These are phyloP conservation scores for Chiridota heheva DNA, from an alignment of 35 echinoderm and acorn worm genomes.

Conservation along the genomic window DNA sequence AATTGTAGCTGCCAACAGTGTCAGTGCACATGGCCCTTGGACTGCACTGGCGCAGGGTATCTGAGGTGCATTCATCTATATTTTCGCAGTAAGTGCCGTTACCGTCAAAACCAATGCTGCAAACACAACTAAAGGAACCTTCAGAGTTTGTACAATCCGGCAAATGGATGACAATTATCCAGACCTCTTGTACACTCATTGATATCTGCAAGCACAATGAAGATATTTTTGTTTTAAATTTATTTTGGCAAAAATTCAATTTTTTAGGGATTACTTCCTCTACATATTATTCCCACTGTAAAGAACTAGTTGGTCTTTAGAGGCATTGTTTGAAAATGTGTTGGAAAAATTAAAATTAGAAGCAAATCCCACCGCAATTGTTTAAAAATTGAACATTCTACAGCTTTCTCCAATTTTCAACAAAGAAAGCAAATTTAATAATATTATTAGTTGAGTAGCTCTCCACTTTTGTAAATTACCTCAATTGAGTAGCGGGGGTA, in stretches of 20 bases:
- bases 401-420: too few species aligned
- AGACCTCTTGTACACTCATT: constrained; percentile 60
- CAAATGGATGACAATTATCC: constrained; percentile 50
- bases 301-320: neutral
- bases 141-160: constrained; percentile 52
- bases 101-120: constrained; percentile 38
- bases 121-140: constrained; percentile 66
- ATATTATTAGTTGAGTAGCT: too few species aligned
- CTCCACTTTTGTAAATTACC: too few species aligned
- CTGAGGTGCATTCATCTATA: constrained; percentile 64
- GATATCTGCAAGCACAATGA: constrained; percentile 60
- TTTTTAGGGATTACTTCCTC: neutral
- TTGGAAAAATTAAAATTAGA: neutral
- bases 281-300: neutral
- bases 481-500: too few species aligned
- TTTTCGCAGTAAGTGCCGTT: constrained; percentile 50
- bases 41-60: constrained; percentile 24
- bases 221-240: neutral
- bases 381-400: neutral
- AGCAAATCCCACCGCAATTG: neutral
- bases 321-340: neutral
- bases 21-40: constrained; percentile 65
- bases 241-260: neutral
- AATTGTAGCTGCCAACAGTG: constrained; percentile 62
- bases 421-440: too few species aligned